Percentiles rank a stretch among this genome's conserved stretches.
Conservation (phyloP, 1,140 invertebrate genomes). For the Drosophila auraria region DNA sequence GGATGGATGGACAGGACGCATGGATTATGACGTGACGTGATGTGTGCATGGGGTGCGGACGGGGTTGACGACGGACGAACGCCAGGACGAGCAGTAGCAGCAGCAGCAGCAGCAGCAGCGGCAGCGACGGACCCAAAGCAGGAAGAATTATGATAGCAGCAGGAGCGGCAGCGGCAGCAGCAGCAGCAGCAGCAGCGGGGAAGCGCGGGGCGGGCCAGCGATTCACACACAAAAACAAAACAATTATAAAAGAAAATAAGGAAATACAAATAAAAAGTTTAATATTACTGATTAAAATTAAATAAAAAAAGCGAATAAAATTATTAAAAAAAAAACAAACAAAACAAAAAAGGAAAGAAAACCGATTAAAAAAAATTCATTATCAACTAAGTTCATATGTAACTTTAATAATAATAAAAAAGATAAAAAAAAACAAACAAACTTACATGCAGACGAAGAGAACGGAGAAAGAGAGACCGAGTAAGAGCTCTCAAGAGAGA, state of each 20-base stretch:
- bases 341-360: constrained; percentile 34
- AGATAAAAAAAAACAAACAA: constrained; percentile 57
- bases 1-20: constrained; percentile 27
- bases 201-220: constrained; percentile 66
- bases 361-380: constrained; percentile 71
- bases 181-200: constrained; percentile 25
- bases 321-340: constrained; percentile 63
- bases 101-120: constrained; percentile 24
- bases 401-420: constrained; percentile 83
- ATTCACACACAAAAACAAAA: constrained; percentile 52
- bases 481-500: not conserved
- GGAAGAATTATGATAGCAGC: constrained; percentile 23
- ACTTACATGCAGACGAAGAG: constrained; percentile 54
- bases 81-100: constrained; percentile 43
- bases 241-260: constrained; percentile 53
- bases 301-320: constrained; percentile 63
- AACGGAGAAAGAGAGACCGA: constrained; percentile 13
- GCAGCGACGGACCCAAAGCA: constrained; percentile 26
- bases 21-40: constrained; percentile 40
- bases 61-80: constrained; percentile 49
- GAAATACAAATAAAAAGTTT: constrained; percentile 66
- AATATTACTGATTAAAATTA: constrained; percentile 83
- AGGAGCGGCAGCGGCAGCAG: constrained; percentile 14
- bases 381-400: constrained; percentile 83
- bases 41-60: constrained; percentile 24